These are phyloP conservation scores for Trissolcus brochymenae DNA, from an alignment of 2,888 invertebrate species.

Conservation along the genomic window DNA sequence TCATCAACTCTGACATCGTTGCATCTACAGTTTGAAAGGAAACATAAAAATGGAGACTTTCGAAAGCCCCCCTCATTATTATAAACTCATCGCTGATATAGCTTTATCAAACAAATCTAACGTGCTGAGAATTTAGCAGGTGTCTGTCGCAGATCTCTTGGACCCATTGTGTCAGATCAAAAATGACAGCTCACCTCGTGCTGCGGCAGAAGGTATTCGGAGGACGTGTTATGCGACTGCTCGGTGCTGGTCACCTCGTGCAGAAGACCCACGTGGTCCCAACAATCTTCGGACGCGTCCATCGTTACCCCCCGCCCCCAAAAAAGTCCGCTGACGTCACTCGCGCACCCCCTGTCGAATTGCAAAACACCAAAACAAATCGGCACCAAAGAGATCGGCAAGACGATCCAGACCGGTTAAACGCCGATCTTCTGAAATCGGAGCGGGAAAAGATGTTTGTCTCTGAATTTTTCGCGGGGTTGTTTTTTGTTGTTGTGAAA, in stretches of 20 bases:
- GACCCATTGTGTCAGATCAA: conserved; percentile 10
- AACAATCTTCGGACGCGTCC: conserved; percentile 74
- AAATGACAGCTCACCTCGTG: conserved; percentile 67
- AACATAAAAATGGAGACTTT: too few relatives aligned
- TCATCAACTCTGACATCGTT: too few relatives aligned
- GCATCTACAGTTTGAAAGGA: too few relatives aligned
- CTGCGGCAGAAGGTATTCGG: conserved; percentile 70
- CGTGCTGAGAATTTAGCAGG: background rate
- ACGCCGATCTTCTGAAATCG: background rate
- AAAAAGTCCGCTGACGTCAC: conserved; percentile 24
- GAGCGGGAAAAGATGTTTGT: background rate
- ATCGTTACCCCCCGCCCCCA: conserved; percentile 57
- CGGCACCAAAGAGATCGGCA: background rate
- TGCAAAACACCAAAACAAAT: conserved; percentile 12
- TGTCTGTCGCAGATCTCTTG: background rate
- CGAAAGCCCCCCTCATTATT: too few relatives aligned
- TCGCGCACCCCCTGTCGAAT: conserved; percentile 30
- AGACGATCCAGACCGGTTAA: background rate
- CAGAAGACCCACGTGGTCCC: conserved; percentile 75
- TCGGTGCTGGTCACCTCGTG: conserved; percentile 71
- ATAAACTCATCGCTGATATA: background rate
- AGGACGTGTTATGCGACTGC: conserved; percentile 64
- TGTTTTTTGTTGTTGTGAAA: conserved; percentile 13
- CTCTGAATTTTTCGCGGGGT: background rate
- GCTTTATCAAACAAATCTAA: background rate